Conservation (phyloP, 2,888 invertebrate genomes). For the Creontiades dilutus region DNA sequence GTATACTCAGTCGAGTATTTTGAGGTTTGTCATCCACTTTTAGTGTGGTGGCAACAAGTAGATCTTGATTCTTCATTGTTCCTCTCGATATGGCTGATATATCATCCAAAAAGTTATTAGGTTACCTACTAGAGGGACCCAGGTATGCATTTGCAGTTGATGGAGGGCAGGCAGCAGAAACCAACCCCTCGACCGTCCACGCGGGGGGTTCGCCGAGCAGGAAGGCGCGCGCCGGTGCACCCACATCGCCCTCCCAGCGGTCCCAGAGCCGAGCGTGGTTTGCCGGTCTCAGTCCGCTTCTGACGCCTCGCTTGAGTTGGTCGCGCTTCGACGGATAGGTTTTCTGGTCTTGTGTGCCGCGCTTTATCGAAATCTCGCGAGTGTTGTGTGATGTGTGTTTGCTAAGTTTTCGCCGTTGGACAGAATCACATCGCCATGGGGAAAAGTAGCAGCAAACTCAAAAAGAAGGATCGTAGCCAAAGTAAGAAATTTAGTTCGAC, state of each 20-base stretch:
- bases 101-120: too few species aligned
- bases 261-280: background rate
- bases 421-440: constrained; percentile 74
- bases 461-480: constrained; percentile 76
- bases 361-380: constrained; percentile 28
- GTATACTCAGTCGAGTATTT: too few species aligned
- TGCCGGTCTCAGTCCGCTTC: constrained; percentile 51
- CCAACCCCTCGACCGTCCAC: background rate
- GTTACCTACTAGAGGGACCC: too few species aligned
- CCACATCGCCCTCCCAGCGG: background rate
- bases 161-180: too few species aligned
- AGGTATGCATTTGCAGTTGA: background rate
- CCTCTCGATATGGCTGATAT: too few species aligned
- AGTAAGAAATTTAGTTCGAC: constrained; percentile 73
- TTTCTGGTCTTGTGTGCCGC: background rate
- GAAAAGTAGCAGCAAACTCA: constrained; percentile 76
- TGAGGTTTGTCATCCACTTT: too few species aligned
- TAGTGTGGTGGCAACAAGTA: too few species aligned
- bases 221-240: background rate
- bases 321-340: background rate
- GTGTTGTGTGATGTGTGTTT: constrained; percentile 40
- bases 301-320: constrained; percentile 48
- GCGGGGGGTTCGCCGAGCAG: background rate
- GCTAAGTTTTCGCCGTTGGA: background rate
- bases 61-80: too few species aligned